Base-by-base conservation (phyloP, 2,888 invertebrate genomes). In the Andrena hattorfiana region DNA sequence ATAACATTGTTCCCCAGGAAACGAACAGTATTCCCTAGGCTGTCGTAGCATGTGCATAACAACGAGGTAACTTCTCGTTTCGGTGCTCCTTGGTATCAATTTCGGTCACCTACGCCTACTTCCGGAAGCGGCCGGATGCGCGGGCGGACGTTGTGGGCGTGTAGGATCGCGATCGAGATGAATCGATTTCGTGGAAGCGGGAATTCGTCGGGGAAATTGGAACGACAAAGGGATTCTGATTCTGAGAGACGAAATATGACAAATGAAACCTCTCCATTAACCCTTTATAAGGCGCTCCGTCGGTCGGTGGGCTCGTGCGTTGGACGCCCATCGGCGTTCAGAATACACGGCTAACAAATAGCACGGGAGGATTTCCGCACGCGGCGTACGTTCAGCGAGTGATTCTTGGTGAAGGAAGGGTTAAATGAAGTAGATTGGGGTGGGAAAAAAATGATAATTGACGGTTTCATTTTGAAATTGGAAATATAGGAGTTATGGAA, bases 21-120 rank as follows among this genome's bases (percentile, higher is more conserved):
- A 64, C 20, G 63, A 77, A 51, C 49, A n/a, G 3, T 28, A 23
- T 62, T 64, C 7, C 64, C 51, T 26, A 6, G 60, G n/a, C 49
- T n/a, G 8, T 2, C 0, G 16, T 28, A 2, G 16, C 48, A 56
- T 63, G 35, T 76, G 30, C 1, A 10, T 16, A 20, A 30, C 23
- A 35, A 16, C 63, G 64, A 64, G 71, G 64, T 77, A 63, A 71
- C 51, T 60, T 51, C 32, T 60, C 20, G 56, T 7, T 73, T 62
- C 68, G 63, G 30, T 49, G 67, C 20, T 20, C 30, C 60, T 63
- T 59, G 48, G 48, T 87, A 87, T 87, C 87, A 85, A 82, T 83
- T 87, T 82, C 82, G 81, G 83, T 76, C 85, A 77, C 75, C 85
- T 75, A 87, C 87, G 84, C 87, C 84, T 79, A 87, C 84, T 85